phyloP scores from a whole-genome alignment of 2,797 vertebrate genomes.

The Alosa sapidissima region DNA sequence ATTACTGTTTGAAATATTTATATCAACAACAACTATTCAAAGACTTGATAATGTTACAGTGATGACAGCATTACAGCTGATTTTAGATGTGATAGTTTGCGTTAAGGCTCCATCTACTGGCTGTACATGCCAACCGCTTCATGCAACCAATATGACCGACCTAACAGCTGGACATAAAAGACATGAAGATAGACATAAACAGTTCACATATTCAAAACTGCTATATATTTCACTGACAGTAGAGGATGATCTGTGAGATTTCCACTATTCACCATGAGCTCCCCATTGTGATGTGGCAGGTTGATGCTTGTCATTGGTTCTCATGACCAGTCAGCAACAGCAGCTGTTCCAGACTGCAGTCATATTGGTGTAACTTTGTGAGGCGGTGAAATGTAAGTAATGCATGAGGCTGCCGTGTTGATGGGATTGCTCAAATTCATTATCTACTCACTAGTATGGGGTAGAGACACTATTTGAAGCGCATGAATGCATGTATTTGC shows the following conservation, averaged over 20 bases:
- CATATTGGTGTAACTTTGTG: background rate
- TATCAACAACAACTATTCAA: background rate
- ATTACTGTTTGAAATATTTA: background rate
- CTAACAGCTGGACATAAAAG: background rate
- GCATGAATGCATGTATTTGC: conserved; percentile 10
- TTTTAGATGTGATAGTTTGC: background rate
- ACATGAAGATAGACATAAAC: background rate
- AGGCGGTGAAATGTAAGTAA: background rate
- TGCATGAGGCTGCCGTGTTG: background rate
- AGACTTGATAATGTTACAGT: background rate
- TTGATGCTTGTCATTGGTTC: background rate
- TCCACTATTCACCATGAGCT: background rate
- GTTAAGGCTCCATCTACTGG: conserved; percentile 13
- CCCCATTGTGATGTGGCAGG: background rate
- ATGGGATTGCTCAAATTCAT: conserved; percentile 10
- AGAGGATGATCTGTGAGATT: background rate
- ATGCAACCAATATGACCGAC: background rate
- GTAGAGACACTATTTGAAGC: conserved; percentile 13
- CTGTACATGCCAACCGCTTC: background rate
- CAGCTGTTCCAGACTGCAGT: background rate
- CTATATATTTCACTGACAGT: background rate
- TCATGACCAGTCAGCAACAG: background rate
- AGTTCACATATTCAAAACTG: background rate
- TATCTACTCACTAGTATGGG: conserved; percentile 4
- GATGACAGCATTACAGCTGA: background rate